A percentile compares a stretch with the other conserved stretches of the same genome.
Conservation (phyloP, 2,888 invertebrate genomes). For the Sturmia bella region DNA sequence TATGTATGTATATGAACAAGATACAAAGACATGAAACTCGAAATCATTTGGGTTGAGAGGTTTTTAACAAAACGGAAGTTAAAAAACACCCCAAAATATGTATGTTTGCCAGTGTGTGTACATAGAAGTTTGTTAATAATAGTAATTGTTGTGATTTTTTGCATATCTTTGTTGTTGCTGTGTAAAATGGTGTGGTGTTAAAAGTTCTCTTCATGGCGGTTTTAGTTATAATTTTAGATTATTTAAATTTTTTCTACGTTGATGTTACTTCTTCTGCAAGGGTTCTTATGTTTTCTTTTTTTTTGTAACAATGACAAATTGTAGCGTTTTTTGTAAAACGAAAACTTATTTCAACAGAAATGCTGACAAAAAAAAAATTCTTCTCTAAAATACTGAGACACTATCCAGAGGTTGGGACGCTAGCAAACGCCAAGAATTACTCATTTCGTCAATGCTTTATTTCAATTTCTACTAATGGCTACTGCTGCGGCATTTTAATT, state of each 20-base stretch:
- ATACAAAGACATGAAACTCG: slow-evolving; percentile 43
- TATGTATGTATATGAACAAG: neutral
- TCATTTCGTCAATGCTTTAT: too few species aligned
- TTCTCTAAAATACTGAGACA: too few species aligned
- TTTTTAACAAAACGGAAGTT: slow-evolving; percentile 47
- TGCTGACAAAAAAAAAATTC: too few species aligned
- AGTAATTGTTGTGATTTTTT: slow-evolving; percentile 68
- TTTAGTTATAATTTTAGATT: slow-evolving; percentile 64
- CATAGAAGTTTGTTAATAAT: slow-evolving; percentile 58
- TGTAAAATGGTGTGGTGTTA: slow-evolving; percentile 56
- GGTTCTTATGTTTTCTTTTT: slow-evolving; percentile 61
- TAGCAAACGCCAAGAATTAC: too few species aligned
- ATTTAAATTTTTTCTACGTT: slow-evolving; percentile 13
- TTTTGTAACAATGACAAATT: slow-evolving; percentile 18
- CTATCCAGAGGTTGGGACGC: too few species aligned
- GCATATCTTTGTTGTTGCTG: slow-evolving; percentile 8
- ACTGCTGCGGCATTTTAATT: too few species aligned
- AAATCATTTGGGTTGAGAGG: slow-evolving; percentile 50
- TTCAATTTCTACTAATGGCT: too few species aligned
- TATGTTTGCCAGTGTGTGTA: slow-evolving; percentile 28
- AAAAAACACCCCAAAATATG: slow-evolving; percentile 49
- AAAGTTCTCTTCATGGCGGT: slow-evolving; percentile 65
- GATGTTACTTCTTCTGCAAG: slow-evolving; percentile 34
- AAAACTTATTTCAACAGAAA: too few species aligned
- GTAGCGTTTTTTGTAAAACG: slow-evolving; percentile 13